Percentiles rank a stretch among this genome's conserved stretches.
phyloP scores from a whole-genome alignment of 2,888 invertebrate species.

The Hanleya hanleyi region DNA sequence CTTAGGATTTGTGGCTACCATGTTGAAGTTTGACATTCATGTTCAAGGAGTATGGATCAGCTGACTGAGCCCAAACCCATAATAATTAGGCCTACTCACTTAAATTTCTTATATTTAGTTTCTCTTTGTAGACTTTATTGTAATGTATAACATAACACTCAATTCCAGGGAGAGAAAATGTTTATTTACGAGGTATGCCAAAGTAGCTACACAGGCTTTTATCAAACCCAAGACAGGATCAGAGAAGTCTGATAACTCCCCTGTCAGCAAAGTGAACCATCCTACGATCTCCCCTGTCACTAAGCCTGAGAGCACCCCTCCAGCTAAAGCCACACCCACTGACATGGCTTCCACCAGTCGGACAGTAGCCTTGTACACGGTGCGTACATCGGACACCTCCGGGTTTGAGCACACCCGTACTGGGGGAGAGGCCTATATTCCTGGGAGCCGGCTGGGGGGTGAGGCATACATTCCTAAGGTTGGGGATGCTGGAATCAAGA shows the following conservation, averaged over 20 bases:
- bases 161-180: slow-evolving; percentile 25
- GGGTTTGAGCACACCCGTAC: not conserved
- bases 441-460: not conserved
- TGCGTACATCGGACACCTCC: not conserved
- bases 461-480: not conserved
- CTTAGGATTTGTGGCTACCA: no score
- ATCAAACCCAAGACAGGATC: not conserved
- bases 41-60: no score
- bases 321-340: not conserved
- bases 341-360: not conserved
- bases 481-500: not conserved
- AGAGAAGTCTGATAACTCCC: not conserved
- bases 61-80: no score
- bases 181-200: slow-evolving; percentile 19
- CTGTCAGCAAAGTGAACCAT: no score
- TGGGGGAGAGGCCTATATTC: not conserved
- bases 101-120: no score
- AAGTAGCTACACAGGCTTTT: slow-evolving; percentile 9
- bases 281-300: no score
- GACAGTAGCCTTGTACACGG: not conserved
- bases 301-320: not conserved
- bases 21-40: no score
- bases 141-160: no score
- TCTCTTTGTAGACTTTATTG: no score
- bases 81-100: no score